Conservation (phyloP, 1,140 invertebrate genomes). For the Lordiphosa mommai region DNA sequence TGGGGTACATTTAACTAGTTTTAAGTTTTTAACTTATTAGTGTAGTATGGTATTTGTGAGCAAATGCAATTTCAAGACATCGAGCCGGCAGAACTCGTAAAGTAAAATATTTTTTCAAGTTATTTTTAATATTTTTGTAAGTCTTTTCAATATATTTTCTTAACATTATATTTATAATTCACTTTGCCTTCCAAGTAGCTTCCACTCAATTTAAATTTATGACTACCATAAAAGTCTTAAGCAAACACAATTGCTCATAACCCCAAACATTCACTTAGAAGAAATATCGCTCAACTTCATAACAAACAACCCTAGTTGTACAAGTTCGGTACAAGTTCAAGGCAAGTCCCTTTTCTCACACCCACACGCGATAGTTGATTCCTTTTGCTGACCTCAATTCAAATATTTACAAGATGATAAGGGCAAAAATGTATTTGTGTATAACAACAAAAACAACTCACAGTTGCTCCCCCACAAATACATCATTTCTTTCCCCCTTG, state of each 20-base stretch:
- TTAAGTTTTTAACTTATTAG: too few relatives aligned
- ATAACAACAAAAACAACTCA: conserved; percentile 19
- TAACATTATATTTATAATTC: conserved; percentile 39
- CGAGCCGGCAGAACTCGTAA: too few relatives aligned
- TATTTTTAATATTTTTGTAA: too few relatives aligned
- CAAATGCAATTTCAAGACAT: too few relatives aligned
- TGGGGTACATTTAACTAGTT: too few relatives aligned
- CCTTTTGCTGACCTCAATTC: conserved; percentile 64
- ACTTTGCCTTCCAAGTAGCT: conserved; percentile 2
- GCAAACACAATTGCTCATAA: conserved; percentile 17
- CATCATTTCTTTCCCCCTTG: conserved; percentile 62
- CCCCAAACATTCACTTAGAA: too few relatives aligned
- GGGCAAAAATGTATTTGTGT: conserved; percentile 55
- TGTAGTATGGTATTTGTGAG: too few relatives aligned
- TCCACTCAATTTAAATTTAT: background rate
- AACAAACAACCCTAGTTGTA: conserved; percentile 32
- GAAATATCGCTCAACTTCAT: too few relatives aligned
- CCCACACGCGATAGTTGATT: conserved; percentile 26
- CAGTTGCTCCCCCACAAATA: conserved; percentile 20
- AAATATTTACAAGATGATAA: conserved; percentile 78
- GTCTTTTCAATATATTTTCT: too few relatives aligned
- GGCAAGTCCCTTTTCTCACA: background rate
- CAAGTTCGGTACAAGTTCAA: too few relatives aligned
- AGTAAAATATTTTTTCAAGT: too few relatives aligned
- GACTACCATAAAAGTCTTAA: too few relatives aligned